A percentile compares a stretch with the other conserved stretches of the same genome.
phyloP scores from a whole-genome alignment of 2,888 invertebrate genomes.

The Crioceris asparagi region DNA sequence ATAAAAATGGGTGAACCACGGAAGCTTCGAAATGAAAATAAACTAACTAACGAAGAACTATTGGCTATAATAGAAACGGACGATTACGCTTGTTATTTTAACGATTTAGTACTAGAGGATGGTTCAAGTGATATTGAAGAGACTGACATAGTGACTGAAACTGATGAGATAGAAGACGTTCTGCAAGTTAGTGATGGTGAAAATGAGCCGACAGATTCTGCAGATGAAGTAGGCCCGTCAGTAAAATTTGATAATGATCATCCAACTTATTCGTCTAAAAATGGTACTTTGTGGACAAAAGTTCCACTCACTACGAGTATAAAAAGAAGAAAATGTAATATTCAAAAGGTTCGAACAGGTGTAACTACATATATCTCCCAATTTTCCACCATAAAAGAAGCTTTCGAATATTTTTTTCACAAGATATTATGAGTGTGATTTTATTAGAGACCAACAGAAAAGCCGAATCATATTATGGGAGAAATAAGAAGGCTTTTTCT shows the following conservation, averaged over 20 bases:
- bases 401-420: not conserved
- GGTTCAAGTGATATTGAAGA: slow-evolving; percentile 6
- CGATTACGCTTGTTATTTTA: no score
- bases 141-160: slow-evolving; percentile 8
- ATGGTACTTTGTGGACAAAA: slow-evolving; percentile 10
- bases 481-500: slow-evolving; percentile 4
- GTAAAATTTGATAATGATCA: slow-evolving; percentile 8
- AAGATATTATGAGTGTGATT: slow-evolving; percentile 4
- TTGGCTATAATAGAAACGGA: no score
- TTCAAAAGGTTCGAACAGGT: slow-evolving; percentile 6
- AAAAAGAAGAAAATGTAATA: slow-evolving; percentile 9
- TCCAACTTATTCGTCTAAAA: slow-evolving; percentile 10
- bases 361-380: slow-evolving; percentile 3
- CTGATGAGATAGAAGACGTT: slow-evolving; percentile 10
- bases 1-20: no score
- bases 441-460: slow-evolving; percentile 3
- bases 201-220: slow-evolving; percentile 11
- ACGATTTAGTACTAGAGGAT: slow-evolving; percentile 6
- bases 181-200: slow-evolving; percentile 9
- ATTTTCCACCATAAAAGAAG: slow-evolving; percentile 3
- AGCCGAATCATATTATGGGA: slow-evolving; percentile 4
- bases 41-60: no score
- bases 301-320: slow-evolving; percentile 10
- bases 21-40: no score
- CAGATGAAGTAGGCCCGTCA: slow-evolving; percentile 6